A percentile compares a stretch with the other conserved stretches of the same genome.
phyloP scores from a whole-genome alignment of 2,888 invertebrate species.

The Agrotis puta region DNA sequence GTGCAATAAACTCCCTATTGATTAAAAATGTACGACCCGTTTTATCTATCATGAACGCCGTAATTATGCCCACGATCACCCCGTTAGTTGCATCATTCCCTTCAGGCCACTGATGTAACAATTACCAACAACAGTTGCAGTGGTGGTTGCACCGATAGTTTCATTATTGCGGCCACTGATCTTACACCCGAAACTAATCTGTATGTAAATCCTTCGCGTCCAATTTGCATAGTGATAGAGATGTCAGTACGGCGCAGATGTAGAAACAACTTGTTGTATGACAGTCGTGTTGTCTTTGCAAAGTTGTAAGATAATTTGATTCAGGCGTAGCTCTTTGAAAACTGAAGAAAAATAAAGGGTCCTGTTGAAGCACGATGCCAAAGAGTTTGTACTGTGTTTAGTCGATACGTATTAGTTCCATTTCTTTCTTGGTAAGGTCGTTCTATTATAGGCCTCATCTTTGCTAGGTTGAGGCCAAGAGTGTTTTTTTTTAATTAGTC shows the following conservation, averaged over 20 bases:
- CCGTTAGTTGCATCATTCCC: background rate
- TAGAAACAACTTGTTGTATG: conserved; percentile 16
- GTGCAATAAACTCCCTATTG: background rate
- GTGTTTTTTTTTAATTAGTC: no score
- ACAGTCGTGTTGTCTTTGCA: background rate
- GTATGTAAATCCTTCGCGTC: conserved; percentile 52
- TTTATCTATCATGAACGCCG: no score
- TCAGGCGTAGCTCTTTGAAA: background rate
- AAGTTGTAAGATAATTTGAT: background rate
- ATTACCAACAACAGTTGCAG: conserved; percentile 1
- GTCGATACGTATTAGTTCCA: no score
- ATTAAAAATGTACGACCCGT: background rate
- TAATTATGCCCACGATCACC: background rate
- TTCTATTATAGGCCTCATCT: no score
- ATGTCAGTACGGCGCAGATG: background rate
- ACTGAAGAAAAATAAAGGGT: no score
- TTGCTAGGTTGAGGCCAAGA: no score
- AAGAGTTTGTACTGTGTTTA: no score
- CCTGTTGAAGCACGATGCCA: no score
- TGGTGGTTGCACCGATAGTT: conserved; percentile 4
- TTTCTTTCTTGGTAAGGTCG: no score
- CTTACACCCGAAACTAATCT: conserved; percentile 53
- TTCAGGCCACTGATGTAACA: conserved; percentile 6
- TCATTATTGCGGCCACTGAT: conserved; percentile 28
- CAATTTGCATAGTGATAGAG: conserved; percentile 45